Base-by-base conservation (phyloP, 2,113 vertebrate species). In the Anhinga anhinga region DNA sequence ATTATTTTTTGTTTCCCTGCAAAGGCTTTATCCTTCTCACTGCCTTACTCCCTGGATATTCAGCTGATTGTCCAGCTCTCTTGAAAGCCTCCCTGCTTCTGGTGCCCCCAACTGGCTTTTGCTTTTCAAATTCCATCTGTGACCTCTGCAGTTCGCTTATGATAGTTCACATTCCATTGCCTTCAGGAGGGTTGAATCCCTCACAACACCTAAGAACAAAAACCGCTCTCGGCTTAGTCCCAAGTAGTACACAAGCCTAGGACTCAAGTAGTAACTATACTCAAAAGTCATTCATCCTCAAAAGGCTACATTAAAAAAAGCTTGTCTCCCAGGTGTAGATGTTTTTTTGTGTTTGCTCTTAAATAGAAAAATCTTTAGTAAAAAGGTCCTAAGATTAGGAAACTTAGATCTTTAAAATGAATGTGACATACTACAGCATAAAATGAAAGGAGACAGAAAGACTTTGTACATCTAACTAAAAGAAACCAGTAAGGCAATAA, bases 71-170 rank as follows among this genome's bases (percentile, higher is more conserved):
- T 55, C 63, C 38, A 30, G 58, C 38, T 65, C 62, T 72, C 38
- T 82, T 34, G 34, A 91, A 95, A 82, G 61, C 36, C 85, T 82
- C 53, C 38, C 81, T 89, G 81, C 78, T 95, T 90, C 67, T 95
- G 59, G 85, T 91, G 84, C 87, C 87, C 88, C 45, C 78, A 91
- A 4, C 78, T 77, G 74, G 84, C 79, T 93, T 77, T 66, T 95
- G 56, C 88, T 92, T 94, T 87, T 66, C 62, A 90, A 78, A 94
- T 93, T 91, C 81, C 70, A 82, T 38, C 69, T 86, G 76, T 93
- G 88, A 94, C 52, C 90, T 89, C 69, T 78, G 59, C 63, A 92
- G 73, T 55, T 93, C 55, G 22, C 63, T 83, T 86, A 36, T 52
- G 66, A 92, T 72, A 84, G 66, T 89, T 87, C 78, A 85, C 66